These are phyloP conservation scores for Cylindroiulus punctatus DNA, from an alignment of 2,888 invertebrate species.

Conservation along the genomic window DNA sequence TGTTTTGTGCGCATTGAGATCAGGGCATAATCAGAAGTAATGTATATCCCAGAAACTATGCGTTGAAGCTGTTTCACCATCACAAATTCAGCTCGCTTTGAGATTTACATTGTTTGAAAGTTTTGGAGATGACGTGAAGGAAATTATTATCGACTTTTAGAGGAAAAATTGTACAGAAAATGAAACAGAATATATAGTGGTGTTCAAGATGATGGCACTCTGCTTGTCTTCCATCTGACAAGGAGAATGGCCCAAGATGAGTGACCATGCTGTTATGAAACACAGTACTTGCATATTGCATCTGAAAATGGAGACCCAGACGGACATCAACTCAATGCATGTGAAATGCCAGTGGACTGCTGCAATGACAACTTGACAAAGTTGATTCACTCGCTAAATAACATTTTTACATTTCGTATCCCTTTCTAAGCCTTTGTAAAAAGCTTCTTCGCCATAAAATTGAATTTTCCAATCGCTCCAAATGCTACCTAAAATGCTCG, in stretches of 20 bases:
- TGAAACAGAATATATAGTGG: no score
- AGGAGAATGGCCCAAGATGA: neutral
- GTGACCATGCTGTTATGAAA: neutral
- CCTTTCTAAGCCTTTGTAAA: neutral
- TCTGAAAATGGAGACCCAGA: neutral
- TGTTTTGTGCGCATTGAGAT: no score
- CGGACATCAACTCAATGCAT: neutral
- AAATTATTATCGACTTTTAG: no score
- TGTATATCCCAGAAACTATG: no score
- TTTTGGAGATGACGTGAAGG: no score
- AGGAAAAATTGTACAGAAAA: no score
- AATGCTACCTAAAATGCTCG: neutral
- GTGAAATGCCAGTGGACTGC: neutral
- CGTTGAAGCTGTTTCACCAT: no score
- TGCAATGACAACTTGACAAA: neutral
- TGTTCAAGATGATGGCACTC: no score
- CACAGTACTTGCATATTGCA: neutral
- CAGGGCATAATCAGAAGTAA: no score
- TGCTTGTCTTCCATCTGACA: no score
- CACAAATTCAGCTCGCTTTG: no score
- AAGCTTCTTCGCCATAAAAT: conserved; percentile 13
- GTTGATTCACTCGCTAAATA: conserved; percentile 6
- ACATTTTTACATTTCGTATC: neutral
- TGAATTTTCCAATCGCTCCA: neutral
- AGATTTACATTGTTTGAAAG: no score